A percentile compares a stretch with the other conserved stretches of the same genome.
Evolutionary conservation across 2,113 vertebrate species (phyloP).

Genomic region (Oryctolagus cuniculus): DNA sequence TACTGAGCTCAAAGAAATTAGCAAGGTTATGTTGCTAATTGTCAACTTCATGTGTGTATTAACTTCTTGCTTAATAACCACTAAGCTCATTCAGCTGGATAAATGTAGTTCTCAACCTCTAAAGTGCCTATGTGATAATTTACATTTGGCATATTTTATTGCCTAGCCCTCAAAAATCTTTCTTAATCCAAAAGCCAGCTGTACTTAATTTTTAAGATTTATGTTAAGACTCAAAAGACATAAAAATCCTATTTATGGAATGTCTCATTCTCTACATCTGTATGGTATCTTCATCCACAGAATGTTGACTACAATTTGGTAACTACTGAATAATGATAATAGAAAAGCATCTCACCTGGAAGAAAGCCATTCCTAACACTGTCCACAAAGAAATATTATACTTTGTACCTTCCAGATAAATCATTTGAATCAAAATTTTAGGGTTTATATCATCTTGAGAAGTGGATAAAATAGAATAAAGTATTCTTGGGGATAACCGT

Average conservation of each 20-base stretch:
- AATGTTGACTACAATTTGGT: constrained; percentile 11
- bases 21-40: neutral
- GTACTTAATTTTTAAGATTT: constrained; percentile 22
- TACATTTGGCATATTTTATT: constrained; percentile 37
- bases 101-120: constrained; percentile 8
- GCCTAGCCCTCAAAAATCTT: neutral
- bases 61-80: constrained; percentile 17
- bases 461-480: neutral
- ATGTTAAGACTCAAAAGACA: constrained; percentile 7
- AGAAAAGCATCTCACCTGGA: neutral
- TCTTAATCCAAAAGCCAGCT: neutral
- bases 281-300: constrained; percentile 20
- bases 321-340: constrained; percentile 9
- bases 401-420: constrained; percentile 39
- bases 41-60: neutral
- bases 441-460: constrained; percentile 21
- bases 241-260: neutral
- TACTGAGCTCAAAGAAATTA: neutral
- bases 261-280: neutral
- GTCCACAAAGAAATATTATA: neutral
- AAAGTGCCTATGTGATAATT: constrained; percentile 24
- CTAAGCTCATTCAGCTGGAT: neutral
- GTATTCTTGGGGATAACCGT: neutral
- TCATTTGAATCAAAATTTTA: constrained; percentile 7
- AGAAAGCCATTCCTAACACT: neutral